phyloP scores from a whole-genome alignment of 2,797 vertebrate species.

The Parauchenoglanis ngamensis region DNA sequence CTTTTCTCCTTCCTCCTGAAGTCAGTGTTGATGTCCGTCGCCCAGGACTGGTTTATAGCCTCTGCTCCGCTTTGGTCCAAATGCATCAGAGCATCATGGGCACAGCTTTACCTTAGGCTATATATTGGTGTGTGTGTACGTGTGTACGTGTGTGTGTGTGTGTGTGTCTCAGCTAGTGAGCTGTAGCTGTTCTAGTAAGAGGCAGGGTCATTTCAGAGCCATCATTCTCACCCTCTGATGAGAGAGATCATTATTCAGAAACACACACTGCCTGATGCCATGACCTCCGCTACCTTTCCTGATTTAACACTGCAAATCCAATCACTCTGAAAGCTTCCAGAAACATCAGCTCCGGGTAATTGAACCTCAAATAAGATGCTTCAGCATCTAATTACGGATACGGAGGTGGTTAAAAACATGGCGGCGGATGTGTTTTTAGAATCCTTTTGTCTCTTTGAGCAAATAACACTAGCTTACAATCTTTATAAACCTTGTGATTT shows the following conservation, averaged over 20 bases:
- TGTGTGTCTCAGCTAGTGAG: neutral
- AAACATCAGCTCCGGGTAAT: neutral
- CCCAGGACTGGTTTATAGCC: slow-evolving; percentile 17
- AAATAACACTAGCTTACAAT: neutral
- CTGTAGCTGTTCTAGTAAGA: neutral
- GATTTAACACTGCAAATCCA: neutral
- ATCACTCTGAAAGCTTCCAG: neutral
- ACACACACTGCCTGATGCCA: neutral
- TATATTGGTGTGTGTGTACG: neutral
- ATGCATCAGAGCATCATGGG: slow-evolving; percentile 12
- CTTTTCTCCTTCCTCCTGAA: neutral
- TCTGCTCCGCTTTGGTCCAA: neutral
- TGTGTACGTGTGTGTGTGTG: neutral
- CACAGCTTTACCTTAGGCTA: slow-evolving; percentile 2
- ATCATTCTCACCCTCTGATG: slow-evolving; percentile 4
- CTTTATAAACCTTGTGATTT: neutral
- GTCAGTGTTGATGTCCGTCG: neutral
- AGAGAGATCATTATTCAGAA: slow-evolving; percentile 12
- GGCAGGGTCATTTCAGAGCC: neutral
- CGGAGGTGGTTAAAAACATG: neutral
- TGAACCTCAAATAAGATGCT: neutral
- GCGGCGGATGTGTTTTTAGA: neutral
- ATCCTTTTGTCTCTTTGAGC: neutral
- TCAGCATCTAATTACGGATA: neutral
- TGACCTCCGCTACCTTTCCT: neutral